Evolutionary conservation across 2,888 invertebrate species (phyloP), one percentile per base, ranked within the genome.

Genomic region (Lepidochitona cinerea): DNA sequence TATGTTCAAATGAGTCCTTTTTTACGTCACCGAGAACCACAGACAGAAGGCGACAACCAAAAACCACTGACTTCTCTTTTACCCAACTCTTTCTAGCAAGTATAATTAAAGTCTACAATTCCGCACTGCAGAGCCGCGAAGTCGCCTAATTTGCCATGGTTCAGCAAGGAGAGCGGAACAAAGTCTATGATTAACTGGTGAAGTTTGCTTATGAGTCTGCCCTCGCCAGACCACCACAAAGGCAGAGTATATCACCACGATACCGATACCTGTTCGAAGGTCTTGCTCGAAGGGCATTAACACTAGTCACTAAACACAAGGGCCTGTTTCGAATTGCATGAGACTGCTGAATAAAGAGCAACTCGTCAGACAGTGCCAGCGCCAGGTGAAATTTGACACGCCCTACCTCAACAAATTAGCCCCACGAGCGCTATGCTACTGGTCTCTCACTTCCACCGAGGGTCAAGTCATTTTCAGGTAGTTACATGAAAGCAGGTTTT

Each of bases 321-420:
- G 59, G 59, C 29, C 59, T 59, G 9, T 23, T 59, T 59, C 59
- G 26, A 23, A 59, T 59, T 59, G 59, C 59, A 59, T 59, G 59
- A 14, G 59, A 59, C 32, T 29, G 29, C 59, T 59, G 59, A 59
- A 59, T 59, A 59, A 59, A 59, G 59, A 59, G 59, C 23, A 14
- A 14, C 29, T 14, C 29, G 59, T 23, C 59, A 59, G 59, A 59
- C 59, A 59, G 14, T 29, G 26, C 26, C 26, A 59, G 59, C 59
- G 59, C 59, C 59, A 59, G 14, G 26, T 14, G 59, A 23, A 59
- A 59, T 26, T 32, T 32, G 26, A 59, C 59, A 59, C 59, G 23
- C 26, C 29, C 59, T 59, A 29, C 59, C 32, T 59, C 59, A 59
- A 59, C 59, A 59, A 59, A 59, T 59, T 59, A 59, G 29, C 59